Evolutionary conservation across 2,888 invertebrate species (phyloP), one percentile per base, ranked within the genome.

Genomic region (Linyphia triangularis): DNA sequence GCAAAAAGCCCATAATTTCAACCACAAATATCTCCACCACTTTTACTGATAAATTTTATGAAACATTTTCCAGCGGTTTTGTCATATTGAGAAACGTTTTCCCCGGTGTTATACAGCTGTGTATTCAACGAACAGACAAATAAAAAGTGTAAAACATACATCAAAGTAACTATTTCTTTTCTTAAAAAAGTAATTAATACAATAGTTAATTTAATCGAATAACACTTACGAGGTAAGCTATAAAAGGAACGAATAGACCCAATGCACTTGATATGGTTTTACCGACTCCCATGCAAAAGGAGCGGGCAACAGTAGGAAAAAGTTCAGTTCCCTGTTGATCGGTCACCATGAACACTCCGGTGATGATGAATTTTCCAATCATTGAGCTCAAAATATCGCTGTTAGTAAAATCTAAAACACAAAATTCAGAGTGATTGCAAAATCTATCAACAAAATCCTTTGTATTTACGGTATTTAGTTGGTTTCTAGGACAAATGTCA

Each of bases 321-420:
- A 67, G 67, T 28, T 67, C 95, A 92, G 95, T 94, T 77, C 94
- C 94, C 90, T 95, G 94, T 79, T 95, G 92, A 91, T 94, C 94
- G 33, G 94, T 94, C 26, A 94, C 93, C 90, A 95, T 95, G 92
- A 94, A 95, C 5, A 94, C 93, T 30, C 95, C 91, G 6, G 94
- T 94, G 83, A 94, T 88, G 51, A 91, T 79, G 57, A 90, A 63
- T 75, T 91, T 91, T 65, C 90, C 90, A 9, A 90, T 51, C 70
- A 78, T 69, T 19, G 84, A 30, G 37, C 63, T 33, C 6, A 67
- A n/a, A 10, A 33, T 30, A 67, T 67, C 33, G 33, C 33, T 67
- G 30, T 67, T 19, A 10, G 16, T 7, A 13, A 67, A 33, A n/a
- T 33, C 67, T 67, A 33, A n/a, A 33, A 67, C 0, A 51, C n/a